Evolutionary conservation across 2,113 vertebrate species (phyloP).

Genomic region (Nerophis ophidion): DNA sequence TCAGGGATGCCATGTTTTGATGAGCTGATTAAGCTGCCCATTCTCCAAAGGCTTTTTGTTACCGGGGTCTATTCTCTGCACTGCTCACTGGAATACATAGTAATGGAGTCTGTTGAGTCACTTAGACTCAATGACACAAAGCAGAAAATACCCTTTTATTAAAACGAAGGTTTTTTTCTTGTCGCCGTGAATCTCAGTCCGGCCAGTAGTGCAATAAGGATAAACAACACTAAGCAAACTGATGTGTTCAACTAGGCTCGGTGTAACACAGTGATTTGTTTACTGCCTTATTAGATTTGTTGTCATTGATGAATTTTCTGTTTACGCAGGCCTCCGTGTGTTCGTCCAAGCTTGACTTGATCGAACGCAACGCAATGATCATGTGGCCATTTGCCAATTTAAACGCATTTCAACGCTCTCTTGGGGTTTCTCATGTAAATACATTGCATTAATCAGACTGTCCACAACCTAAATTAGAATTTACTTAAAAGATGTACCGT

Average conservation of each 20-base stretch:
- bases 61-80: slow-evolving; percentile 19
- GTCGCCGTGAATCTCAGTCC: not conserved
- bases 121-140: slow-evolving; percentile 15
- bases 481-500: not conserved
- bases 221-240: slow-evolving; percentile 9
- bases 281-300: slow-evolving; percentile 27
- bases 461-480: slow-evolving; percentile 20
- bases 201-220: not conserved
- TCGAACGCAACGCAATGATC: slow-evolving; percentile 27
- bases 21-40: slow-evolving; percentile 37
- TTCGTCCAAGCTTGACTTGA: slow-evolving; percentile 40
- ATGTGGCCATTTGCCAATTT: slow-evolving; percentile 33
- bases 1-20: slow-evolving; percentile 31
- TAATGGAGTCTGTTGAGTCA: slow-evolving; percentile 14
- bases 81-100: slow-evolving; percentile 5
- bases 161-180: slow-evolving; percentile 1
- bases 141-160: slow-evolving; percentile 13
- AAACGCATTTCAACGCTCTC: slow-evolving; percentile 32
- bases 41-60: slow-evolving; percentile 51
- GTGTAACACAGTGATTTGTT: slow-evolving; percentile 25
- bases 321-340: slow-evolving; percentile 26
- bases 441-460: slow-evolving; percentile 40
- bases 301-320: slow-evolving; percentile 41
- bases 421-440: slow-evolving; percentile 17
- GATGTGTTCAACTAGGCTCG: not conserved